Conservation (phyloP, 1,140 invertebrate species). For the Drosophila mauritiana region DNA sequence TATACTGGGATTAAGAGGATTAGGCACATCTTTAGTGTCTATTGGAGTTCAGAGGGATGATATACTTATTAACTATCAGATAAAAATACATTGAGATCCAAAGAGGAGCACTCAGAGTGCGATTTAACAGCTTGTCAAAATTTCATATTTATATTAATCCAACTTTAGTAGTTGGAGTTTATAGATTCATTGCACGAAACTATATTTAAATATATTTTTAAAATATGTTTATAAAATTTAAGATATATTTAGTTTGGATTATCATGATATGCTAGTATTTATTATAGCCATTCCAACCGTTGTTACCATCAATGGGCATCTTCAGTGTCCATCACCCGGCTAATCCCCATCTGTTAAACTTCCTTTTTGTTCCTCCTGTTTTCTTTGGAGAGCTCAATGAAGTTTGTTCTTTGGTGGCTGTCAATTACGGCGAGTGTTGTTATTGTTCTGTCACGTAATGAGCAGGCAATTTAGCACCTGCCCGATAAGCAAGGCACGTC, state of each 20-base stretch:
- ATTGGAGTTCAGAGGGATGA: background rate
- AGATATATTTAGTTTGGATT: no score
- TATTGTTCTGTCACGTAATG: slow-evolving; percentile 76
- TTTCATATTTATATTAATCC: no score
- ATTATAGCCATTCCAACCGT: no score
- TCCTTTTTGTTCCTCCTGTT: slow-evolving; percentile 9
- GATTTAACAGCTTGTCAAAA: no score
- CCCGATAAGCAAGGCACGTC: slow-evolving; percentile 48
- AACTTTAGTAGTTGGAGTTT: no score
- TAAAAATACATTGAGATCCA: background rate
- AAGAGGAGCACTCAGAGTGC: no score
- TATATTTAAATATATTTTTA: no score
- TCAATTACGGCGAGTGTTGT: slow-evolving; percentile 46
- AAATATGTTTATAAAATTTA: no score
- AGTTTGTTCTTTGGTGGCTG: slow-evolving; percentile 46
- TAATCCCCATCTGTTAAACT: slow-evolving; percentile 2
- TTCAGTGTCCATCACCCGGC: slow-evolving; percentile 12
- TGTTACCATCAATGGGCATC: slow-evolving; percentile 18
- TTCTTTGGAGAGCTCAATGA: slow-evolving; percentile 14
- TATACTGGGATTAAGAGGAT: slow-evolving; percentile 5
- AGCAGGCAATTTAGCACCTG: slow-evolving; percentile 76
- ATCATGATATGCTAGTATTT: no score
- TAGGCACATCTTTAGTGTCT: background rate
- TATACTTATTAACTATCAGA: background rate
- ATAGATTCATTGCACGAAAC: no score